Percentiles rank a stretch among this genome's conserved stretches.
Conservation (phyloP, 2,888 invertebrate species). For the Chirona hameri region DNA sequence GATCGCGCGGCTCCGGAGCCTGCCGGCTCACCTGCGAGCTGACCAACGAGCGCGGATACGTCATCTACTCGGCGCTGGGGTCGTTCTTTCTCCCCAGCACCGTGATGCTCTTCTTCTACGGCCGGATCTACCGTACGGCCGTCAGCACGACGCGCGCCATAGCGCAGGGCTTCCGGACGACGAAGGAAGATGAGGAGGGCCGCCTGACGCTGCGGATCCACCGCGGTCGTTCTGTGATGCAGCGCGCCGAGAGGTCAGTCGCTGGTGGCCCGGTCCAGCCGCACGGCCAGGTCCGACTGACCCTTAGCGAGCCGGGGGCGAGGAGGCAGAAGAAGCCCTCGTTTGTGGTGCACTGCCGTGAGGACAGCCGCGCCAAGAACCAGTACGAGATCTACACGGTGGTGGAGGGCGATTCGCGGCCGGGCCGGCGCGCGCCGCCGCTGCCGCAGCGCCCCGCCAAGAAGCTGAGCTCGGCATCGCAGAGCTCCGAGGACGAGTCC, state of each 20-base stretch:
- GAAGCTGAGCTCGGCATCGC: slow-evolving; percentile 29
- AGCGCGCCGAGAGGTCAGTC: slow-evolving; percentile 33
- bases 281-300: slow-evolving; percentile 28
- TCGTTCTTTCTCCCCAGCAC: slow-evolving; percentile 97
- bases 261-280: slow-evolving; percentile 2
- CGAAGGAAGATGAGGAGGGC: slow-evolving; percentile 38
- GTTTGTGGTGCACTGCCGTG: slow-evolving; percentile 34
- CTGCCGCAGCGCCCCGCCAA: slow-evolving; percentile 27
- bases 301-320: slow-evolving; percentile 27
- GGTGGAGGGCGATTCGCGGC: slow-evolving; percentile 33
- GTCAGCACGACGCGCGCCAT: slow-evolving; percentile 87
- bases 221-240: slow-evolving; percentile 56
- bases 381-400: slow-evolving; percentile 34
- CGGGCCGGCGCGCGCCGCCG: slow-evolving; percentile 30
- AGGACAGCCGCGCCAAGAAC: slow-evolving; percentile 31
- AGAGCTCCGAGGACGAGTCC: slow-evolving; percentile 23
- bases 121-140: slow-evolving; percentile 93
- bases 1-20: slow-evolving; percentile 40
- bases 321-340: slow-evolving; percentile 30
- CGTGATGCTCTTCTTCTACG: slow-evolving; percentile 97
- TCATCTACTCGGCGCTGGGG: slow-evolving; percentile 94
- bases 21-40: slow-evolving; percentile 86
- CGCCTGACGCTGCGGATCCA: slow-evolving; percentile 87
- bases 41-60: slow-evolving; percentile 91
- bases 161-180: slow-evolving; percentile 58